Evolutionary conservation across 2,113 vertebrate genomes (phyloP), one percentile per base, ranked within the genome.

Genomic region (Illadopsis cleaveri): DNA sequence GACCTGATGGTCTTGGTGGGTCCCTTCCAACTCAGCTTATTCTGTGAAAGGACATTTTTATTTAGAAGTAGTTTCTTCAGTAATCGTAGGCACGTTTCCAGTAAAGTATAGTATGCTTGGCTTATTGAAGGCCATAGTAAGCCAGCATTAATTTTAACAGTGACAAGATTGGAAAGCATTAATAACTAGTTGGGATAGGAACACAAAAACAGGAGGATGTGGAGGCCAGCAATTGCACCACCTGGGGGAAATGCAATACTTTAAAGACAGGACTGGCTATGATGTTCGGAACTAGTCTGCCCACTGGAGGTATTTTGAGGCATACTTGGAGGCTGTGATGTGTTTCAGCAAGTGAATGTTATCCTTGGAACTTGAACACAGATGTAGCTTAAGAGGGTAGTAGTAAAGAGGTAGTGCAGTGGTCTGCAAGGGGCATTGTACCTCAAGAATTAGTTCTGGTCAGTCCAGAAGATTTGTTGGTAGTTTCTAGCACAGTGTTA

Each of bases 1-100:
- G 14, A 80, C 21, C 11, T 0, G 0, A 5, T 33, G 19, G 12
- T 64, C 65, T 14, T 71, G 4, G 6, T 42, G 30, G 3, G 6
- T 62, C 20, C 5, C 15, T 54, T 54, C 8, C 57, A 62, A 27
- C 35, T 47, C 30, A 25, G 13, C 7, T 25, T 30, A 25, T 62
- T 72, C 57, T 38, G 12, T 30, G 30, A 81, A 69, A 73, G 19
- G 21, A 57, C 18, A 6, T 57, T 75, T 92, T 90, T 66, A 23
- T 87, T 70, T 90, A 60, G 47, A 68, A 22, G 5, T 48, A 7
- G 7, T 25, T 90, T 77, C 11, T 89, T 58, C 79, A 16, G 6
- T 91, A 68, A 42, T 31, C 9, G 8, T 11, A 58, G 30, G 28
- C 7, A 3, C 2, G 0, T 93, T 88, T 93, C 23, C 60, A 40